Evolutionary conservation across 2,888 invertebrate species (phyloP), one percentile per base, ranked within the genome.

Genomic region (Micoletzkya japonica): DNA sequence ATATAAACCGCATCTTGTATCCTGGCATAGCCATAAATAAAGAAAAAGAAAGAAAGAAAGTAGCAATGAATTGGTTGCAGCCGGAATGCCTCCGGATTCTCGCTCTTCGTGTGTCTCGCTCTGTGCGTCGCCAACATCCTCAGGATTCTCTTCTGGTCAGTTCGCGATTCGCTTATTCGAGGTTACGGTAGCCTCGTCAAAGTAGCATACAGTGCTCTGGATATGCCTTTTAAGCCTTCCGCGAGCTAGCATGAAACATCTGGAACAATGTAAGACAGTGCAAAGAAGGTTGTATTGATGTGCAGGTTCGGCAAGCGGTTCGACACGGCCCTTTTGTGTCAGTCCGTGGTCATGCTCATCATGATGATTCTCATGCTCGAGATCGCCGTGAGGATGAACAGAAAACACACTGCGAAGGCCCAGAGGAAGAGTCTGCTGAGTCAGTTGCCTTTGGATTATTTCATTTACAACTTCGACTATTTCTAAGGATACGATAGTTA

Each of bases 291-390:
- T n/a, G n/a, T n/a, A n/a, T n/a, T n/a, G n/a, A n/a, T n/a, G n/a
- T 90, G 56, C 88, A 98, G 97, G 97, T 97, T 98, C 90, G 97
- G 97, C 77, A 95, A 93, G 88, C 92, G 91, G 79, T 98, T 93
- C 89, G 97, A 99, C 88, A 89, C 92, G 86, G 96, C 97, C 71
- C 89, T 98, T 76, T 90, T 98, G 79, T 90, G 94, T 74, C 98
- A 98, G 89, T 97, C 96, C 88, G 90, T 97, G 86, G 91, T 98
- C 71, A 98, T 99, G 98, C 95, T 93, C 86, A 86, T 92, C 71
- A 92, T 94, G 77, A 99, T 99, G 98, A 14, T 64, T 30, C 66
- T 67, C 60, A 82, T 82, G 82, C 74, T 84, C 32, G 84, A 84
- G 75, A 82, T 84, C 63, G 77, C 83, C 20, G 83, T 84, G 28